These are phyloP conservation scores for Oncorhynchus tshawytscha DNA, from an alignment of 2,113 vertebrate genomes.

Conservation along the genomic window DNA sequence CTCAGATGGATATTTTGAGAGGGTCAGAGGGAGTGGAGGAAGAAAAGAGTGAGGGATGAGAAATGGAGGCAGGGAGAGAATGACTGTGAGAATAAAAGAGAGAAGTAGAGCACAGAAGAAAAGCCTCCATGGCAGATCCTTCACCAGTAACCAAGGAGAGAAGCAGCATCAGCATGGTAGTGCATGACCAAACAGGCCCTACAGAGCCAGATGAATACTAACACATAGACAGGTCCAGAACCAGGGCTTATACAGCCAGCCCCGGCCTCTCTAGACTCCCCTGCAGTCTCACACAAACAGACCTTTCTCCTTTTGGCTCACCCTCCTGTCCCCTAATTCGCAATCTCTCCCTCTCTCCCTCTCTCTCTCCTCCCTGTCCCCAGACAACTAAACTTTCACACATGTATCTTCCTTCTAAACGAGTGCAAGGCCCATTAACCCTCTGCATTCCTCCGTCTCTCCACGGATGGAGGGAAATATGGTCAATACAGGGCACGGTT, in stretches of 20 bases:
- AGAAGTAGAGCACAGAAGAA: constrained; percentile 18
- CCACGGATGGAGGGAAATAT: background rate
- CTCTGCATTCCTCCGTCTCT: constrained; percentile 1
- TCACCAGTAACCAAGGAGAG: constrained; percentile 38
- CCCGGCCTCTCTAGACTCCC: background rate
- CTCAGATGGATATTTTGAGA: background rate
- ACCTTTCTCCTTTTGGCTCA: background rate
- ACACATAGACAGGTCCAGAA: constrained; percentile 21
- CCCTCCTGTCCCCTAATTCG: background rate
- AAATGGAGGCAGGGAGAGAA: background rate
- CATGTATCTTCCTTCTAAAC: constrained; percentile 10
- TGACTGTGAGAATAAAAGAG: constrained; percentile 16
- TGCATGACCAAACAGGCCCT: constrained; percentile 34
- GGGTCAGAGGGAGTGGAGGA: background rate
- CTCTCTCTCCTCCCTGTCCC: background rate
- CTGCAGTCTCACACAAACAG: background rate
- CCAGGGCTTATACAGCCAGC: background rate
- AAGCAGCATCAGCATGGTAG: constrained; percentile 48
- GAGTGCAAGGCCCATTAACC: background rate
- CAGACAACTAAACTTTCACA: background rate
- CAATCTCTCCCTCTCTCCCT: background rate
- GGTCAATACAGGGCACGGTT: background rate
- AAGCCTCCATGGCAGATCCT: constrained; percentile 36
- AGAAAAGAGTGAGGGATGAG: background rate
- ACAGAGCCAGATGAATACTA: constrained; percentile 35